Base-by-base conservation (phyloP, 2,888 invertebrate genomes). In the Trichogramma dendrolimi region DNA sequence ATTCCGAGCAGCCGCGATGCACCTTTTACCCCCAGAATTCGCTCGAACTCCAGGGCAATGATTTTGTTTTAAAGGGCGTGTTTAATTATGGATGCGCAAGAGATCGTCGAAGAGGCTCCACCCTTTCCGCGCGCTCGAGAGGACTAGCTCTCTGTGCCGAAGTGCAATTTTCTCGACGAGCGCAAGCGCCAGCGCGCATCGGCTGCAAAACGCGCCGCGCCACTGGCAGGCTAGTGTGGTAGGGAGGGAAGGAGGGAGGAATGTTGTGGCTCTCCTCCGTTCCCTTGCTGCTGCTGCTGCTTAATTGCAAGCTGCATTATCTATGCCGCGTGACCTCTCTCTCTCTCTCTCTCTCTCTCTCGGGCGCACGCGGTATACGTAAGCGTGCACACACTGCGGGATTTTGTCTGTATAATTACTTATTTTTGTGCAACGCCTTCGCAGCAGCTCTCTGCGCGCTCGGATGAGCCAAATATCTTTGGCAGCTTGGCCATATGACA, bases 61-160 rank as follows among this genome's bases (percentile, higher is more conserved):
- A 79, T 79, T 79, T 78, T 77, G 77, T 78, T 79, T 78, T 77
- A 79, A 79, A 78, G 79, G 79, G 79, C 79, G 78, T 78, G 79
- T 79, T 79, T 79, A 79, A 79, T 79, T 79, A 79, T 78, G 77
- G 78, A 79, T 79, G 76, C 77, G 76, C 75, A 76, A 76, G 76
- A 75, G 74, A 51, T n/a, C 6, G 48, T 11, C 10, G 75, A 71
- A 72, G 75, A 75, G 67, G 78, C 79, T 79, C 78, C 79, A 78
- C 79, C 79, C 73, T 73, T 72, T 55, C 40, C 61, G 65, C 65
- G 61, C 61, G 62, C 58, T 60, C 58, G 61, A 57, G 61, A 46
- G 62, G 67, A 63, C 62, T 61, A 67, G 66, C 27, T 27, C 27
- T 27, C 27, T 27, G 27, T 27, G 27, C 27, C 27, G 27, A 27